Conservation (phyloP, 2,797 vertebrate species). For the Scyliorhinus canicula region DNA sequence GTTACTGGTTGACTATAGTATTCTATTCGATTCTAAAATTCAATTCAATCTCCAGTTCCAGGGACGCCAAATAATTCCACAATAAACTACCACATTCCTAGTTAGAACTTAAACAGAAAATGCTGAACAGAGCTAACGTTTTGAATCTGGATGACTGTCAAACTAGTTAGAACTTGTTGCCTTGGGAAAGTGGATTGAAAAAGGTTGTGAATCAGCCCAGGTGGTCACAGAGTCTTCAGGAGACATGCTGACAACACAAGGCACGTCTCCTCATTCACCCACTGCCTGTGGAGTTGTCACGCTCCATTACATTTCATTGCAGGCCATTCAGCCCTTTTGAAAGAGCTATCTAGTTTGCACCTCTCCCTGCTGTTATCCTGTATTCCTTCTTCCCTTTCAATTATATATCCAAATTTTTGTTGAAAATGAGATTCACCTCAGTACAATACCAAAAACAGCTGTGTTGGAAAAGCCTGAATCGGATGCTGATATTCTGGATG, state of each 20-base stretch:
- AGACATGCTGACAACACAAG: neutral
- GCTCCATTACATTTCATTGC: neutral
- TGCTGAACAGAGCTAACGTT: no score
- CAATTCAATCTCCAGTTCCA: neutral
- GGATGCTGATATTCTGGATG: neutral
- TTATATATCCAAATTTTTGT: neutral
- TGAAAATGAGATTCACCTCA: neutral
- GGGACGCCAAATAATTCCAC: neutral
- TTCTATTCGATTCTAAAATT: neutral
- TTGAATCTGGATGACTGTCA: no score
- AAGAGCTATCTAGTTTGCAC: neutral
- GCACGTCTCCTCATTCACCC: neutral
- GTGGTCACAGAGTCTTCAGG: neutral
- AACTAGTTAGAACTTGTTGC: neutral
- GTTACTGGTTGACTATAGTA: neutral
- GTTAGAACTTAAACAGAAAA: neutral
- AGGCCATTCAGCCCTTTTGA: neutral
- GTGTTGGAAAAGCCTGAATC: conserved; percentile 26
- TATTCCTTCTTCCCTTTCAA: neutral
- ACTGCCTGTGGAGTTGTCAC: neutral
- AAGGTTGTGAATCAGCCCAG: neutral
- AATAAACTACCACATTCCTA: neutral
- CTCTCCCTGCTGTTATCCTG: neutral
- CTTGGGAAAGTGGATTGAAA: neutral
- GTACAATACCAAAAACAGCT: conserved; percentile 7